These are phyloP conservation scores for Urocolius indicus DNA, from an alignment of 2,113 vertebrate species.

Conservation along the genomic window DNA sequence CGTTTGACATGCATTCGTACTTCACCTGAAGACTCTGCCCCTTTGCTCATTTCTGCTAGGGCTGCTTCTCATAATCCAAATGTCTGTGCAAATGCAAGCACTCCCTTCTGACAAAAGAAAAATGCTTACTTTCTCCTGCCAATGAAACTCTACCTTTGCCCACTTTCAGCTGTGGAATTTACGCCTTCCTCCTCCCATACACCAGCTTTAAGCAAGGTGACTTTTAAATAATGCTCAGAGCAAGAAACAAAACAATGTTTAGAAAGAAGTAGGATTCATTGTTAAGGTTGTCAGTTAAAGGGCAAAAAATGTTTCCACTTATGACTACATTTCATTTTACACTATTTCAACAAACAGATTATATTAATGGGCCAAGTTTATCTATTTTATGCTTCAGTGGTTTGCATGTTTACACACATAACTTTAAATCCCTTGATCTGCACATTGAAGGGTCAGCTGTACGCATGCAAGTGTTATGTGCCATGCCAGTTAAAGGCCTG, in stretches of 20 bases:
- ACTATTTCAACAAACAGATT: not conserved
- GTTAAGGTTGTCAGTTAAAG: not conserved
- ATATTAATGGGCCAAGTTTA: not conserved
- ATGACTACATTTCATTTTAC: not conserved
- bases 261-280: not conserved
- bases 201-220: not conserved
- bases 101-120: slow-evolving; percentile 1
- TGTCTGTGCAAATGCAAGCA: not conserved
- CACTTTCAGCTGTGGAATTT: not conserved
- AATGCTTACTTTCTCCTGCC: not conserved
- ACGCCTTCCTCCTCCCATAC: not conserved
- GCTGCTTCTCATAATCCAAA: slow-evolving; percentile 5
- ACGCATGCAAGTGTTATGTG: not conserved
- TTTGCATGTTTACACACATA: not conserved
- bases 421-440: not conserved
- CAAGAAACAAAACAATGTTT: not conserved
- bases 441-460: not conserved
- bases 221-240: not conserved
- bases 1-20: not conserved
- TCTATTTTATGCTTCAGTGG: not conserved
- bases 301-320: slow-evolving; percentile 11
- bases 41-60: not conserved
- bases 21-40: not conserved
- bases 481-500: not conserved
- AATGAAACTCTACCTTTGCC: not conserved